These are phyloP conservation scores for Psilopogon haemacephalus DNA, from an alignment of 2,113 vertebrate genomes.

Conservation along the genomic window DNA sequence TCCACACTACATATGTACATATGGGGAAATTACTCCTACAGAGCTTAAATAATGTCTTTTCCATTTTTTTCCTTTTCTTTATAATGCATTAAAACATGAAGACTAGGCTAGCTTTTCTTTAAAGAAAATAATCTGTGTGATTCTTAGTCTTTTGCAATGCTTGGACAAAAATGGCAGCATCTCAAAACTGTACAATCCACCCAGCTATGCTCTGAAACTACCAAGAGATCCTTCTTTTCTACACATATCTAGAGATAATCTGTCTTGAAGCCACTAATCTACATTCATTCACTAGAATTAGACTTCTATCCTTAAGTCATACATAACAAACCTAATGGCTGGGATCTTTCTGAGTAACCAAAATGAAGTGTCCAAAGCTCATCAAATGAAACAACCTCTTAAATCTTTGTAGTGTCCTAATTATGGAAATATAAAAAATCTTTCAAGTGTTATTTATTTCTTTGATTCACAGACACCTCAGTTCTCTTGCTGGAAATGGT, in stretches of 20 bases:
- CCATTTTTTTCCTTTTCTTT: neutral
- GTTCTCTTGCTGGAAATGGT: neutral
- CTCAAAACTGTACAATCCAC: neutral
- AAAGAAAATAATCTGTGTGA: neutral
- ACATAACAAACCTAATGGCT: neutral
- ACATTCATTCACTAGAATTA: neutral
- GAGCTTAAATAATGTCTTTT: neutral
- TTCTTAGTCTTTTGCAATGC: neutral
- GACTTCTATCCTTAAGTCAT: neutral
- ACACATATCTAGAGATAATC: neutral
- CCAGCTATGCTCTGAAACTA: neutral
- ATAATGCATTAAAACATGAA: neutral
- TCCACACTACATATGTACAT: neutral
- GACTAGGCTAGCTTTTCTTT: neutral
- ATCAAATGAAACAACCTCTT: neutral
- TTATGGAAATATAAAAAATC: neutral
- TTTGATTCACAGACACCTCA: neutral
- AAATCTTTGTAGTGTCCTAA: neutral
- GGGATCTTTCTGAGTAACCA: neutral
- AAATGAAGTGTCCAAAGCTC: neutral
- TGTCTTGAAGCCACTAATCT: neutral
- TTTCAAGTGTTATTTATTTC: neutral
- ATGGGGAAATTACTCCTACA: neutral
- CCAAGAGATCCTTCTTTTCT: neutral
- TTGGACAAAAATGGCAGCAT: neutral